A percentile compares a stretch with the other conserved stretches of the same genome.
These are phyloP conservation scores for Platycheirus albimanus DNA, from an alignment of 2,888 invertebrate genomes.

Conservation along the genomic window DNA sequence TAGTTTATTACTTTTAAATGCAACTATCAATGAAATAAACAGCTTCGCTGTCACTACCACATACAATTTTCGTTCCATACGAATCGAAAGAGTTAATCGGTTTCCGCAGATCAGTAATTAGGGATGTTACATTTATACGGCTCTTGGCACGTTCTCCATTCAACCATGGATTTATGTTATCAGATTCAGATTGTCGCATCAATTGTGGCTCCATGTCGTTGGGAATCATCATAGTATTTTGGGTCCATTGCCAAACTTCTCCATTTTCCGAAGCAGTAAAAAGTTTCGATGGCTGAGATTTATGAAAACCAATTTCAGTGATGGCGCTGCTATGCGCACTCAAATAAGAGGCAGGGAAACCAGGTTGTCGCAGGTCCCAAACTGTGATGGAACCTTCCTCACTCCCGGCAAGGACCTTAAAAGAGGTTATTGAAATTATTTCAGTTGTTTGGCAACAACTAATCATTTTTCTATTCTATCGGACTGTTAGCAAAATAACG, in stretches of 20 bases:
- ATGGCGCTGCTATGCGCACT: slow-evolving; percentile 90
- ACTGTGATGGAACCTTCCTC: slow-evolving; percentile 93
- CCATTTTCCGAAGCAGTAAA: slow-evolving; percentile 92
- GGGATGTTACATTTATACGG: slow-evolving; percentile 84
- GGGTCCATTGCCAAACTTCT: slow-evolving; percentile 95
- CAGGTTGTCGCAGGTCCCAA: slow-evolving; percentile 94
- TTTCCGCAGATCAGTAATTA: slow-evolving; percentile 90
- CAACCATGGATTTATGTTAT: slow-evolving; percentile 85
- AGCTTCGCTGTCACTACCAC: slow-evolving; percentile 95
- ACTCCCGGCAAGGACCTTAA: slow-evolving; percentile 88
- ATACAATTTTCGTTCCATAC: slow-evolving; percentile 88
- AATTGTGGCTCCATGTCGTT: slow-evolving; percentile 74
- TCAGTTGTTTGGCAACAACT: too few species aligned
- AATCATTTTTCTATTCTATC: too few species aligned
- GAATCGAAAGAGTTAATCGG: slow-evolving; percentile 93
- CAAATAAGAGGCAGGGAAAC: slow-evolving; percentile 91
- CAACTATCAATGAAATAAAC: slow-evolving; percentile 90
- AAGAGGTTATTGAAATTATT: neutral
- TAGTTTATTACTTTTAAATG: slow-evolving; percentile 45
- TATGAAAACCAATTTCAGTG: slow-evolving; percentile 94
- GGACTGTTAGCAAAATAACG: too few species aligned
- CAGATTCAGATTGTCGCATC: slow-evolving; percentile 55
- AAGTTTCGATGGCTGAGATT: slow-evolving; percentile 91
- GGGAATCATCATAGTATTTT: slow-evolving; percentile 83
- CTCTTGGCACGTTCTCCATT: slow-evolving; percentile 87